These are phyloP conservation scores for Mythimna loreyi DNA, from an alignment of 2,888 invertebrate genomes.

Conservation along the genomic window DNA sequence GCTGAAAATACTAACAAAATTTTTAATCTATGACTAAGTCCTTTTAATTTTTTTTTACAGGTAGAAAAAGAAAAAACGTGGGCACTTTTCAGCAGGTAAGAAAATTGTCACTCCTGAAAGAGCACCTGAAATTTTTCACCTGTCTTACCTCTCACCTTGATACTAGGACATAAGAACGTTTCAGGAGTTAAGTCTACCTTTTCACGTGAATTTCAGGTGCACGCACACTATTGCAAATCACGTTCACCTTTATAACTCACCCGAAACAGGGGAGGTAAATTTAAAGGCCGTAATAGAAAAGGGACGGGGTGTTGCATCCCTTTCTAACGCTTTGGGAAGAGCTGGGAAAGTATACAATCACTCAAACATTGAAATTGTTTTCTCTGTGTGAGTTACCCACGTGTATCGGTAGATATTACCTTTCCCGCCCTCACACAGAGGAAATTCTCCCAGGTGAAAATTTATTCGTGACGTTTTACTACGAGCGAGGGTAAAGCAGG, in stretches of 20 bases:
- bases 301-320: conserved; percentile 31
- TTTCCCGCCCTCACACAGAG: conserved; percentile 12
- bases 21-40: rapidly evolving
- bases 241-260: conserved; percentile 50
- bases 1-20: background rate
- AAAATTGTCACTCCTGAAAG: conserved; percentile 62
- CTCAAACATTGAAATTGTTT: conserved; percentile 20
- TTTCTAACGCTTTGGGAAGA: conserved; percentile 29
- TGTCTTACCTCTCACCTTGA: conserved; percentile 86
- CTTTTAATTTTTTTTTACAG: background rate
- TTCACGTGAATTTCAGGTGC: conserved; percentile 78
- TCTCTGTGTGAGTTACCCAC: conserved; percentile 19
- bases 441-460: conserved; percentile 34
- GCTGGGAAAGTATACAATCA: conserved; percentile 4
- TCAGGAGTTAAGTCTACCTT: conserved; percentile 74
- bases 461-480: conserved; percentile 24
- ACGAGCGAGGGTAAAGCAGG: conserved; percentile 66
- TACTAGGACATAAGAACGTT: conserved; percentile 80
- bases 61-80: background rate
- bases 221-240: conserved; percentile 65
- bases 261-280: conserved; percentile 22
- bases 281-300: conserved; percentile 11
- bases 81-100: conserved; percentile 46
- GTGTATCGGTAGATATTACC: conserved; percentile 7
- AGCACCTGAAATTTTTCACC: conserved; percentile 83